These are phyloP conservation scores for Agonopterix heracliana DNA, from an alignment of 2,888 invertebrate genomes.

Conservation along the genomic window DNA sequence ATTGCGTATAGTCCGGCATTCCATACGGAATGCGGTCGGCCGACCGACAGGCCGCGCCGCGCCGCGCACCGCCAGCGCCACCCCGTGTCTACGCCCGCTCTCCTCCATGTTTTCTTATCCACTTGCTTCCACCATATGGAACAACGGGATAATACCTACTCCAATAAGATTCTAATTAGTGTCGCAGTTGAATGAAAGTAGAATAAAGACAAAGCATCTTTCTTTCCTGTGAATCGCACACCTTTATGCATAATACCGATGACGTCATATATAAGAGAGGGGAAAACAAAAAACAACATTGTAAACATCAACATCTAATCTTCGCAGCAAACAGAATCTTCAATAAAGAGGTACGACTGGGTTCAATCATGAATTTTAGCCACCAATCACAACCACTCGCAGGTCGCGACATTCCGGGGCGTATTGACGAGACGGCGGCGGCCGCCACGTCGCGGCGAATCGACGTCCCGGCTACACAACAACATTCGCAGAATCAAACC, in stretches of 20 bases:
- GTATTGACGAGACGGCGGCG: constrained; percentile 36
- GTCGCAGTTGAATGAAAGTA: constrained; percentile 1
- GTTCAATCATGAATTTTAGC: constrained; percentile 15
- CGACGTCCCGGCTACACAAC: constrained; percentile 33
- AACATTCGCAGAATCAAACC: constrained; percentile 38
- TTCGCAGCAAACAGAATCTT: not conserved
- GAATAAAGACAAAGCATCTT: too few relatives aligned
- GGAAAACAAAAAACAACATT: not conserved
- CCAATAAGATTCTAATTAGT: constrained; percentile 51
- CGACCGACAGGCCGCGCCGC: constrained; percentile 52
- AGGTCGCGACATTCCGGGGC: constrained; percentile 40
- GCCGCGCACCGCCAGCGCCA: constrained; percentile 31
- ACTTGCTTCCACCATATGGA: constrained; percentile 67
- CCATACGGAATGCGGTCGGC: constrained; percentile 73
- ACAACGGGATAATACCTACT: constrained; percentile 58
- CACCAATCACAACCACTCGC: constrained; percentile 23
- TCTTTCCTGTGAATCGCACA: too few relatives aligned
- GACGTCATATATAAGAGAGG: constrained; percentile 34
- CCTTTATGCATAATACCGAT: constrained; percentile 14
- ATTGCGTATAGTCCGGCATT: constrained; percentile 73
- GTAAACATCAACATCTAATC: constrained; percentile 9
- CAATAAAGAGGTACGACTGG: not conserved
- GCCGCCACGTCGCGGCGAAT: constrained; percentile 60
- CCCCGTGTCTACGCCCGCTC: constrained; percentile 44
- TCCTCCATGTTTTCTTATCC: constrained; percentile 67